Conservation (phyloP, 2,888 invertebrate species). For the Tenthredo scrophulariae region DNA sequence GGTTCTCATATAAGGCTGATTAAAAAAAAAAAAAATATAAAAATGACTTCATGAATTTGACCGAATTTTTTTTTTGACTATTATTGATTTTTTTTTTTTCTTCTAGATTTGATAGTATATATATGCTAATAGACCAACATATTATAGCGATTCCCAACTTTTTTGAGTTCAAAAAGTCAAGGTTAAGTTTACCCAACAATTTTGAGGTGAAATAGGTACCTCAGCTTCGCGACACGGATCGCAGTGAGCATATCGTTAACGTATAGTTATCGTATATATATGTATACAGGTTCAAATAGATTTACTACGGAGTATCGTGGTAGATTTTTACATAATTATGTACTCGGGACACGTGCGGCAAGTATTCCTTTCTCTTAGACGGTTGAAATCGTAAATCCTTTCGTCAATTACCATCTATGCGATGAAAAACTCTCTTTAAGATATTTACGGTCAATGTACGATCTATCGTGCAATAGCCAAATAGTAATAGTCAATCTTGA, state of each 20-base stretch:
- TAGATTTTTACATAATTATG: slow-evolving; percentile 40
- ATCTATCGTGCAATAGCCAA: neutral
- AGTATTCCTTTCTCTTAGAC: slow-evolving; percentile 44
- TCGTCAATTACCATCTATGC: slow-evolving; percentile 21
- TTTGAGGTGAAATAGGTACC: slow-evolving; percentile 24
- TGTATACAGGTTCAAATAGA: neutral
- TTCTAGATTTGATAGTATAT: too few species aligned
- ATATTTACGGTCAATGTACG: slow-evolving; percentile 8
- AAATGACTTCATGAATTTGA: too few species aligned
- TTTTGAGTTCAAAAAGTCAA: too few species aligned
- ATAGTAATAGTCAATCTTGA: neutral
- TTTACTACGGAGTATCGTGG: slow-evolving; percentile 20
- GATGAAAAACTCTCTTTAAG: slow-evolving; percentile 15
- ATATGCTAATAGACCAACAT: too few species aligned
- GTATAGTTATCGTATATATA: neutral
- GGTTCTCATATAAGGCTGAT: neutral
- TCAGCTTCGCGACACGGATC: slow-evolving; percentile 7
- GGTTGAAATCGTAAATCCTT: slow-evolving; percentile 33
- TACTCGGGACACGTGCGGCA: slow-evolving; percentile 28
- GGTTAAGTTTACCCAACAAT: too few species aligned
- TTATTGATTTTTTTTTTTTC: too few species aligned
- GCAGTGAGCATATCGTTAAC: slow-evolving; percentile 5
- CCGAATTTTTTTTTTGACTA: too few species aligned
- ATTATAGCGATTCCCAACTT: too few species aligned
- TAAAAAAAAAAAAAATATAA: too few species aligned